Conservation (phyloP, 2,113 vertebrate species). For the Cnemophilus loriae region DNA sequence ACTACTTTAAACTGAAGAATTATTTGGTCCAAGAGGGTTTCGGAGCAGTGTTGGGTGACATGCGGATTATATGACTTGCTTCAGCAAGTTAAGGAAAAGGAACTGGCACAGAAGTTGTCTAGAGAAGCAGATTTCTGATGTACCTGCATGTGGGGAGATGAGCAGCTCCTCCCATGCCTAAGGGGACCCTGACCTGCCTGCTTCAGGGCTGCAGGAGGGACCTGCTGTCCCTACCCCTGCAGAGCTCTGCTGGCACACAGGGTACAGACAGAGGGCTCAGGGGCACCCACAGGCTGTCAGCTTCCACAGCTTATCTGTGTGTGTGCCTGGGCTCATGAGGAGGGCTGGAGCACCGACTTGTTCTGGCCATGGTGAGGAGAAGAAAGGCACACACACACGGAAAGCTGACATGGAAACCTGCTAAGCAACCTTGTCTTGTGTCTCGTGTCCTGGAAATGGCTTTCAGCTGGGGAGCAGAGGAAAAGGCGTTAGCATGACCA, state of each 20-base stretch:
- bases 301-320: not conserved
- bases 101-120: not conserved
- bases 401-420: not conserved
- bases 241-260: not conserved
- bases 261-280: not conserved
- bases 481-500: not conserved
- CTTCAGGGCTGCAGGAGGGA: not conserved
- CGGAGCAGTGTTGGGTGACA: fast-evolving
- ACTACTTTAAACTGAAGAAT: not conserved
- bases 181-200: not conserved
- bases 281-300: not conserved
- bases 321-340: not conserved
- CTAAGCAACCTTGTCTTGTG: not conserved
- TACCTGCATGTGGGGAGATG: not conserved
- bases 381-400: not conserved
- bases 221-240: not conserved
- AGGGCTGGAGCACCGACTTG: not conserved
- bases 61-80: not conserved
- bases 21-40: not conserved
- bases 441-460: not conserved
- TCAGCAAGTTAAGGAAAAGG: not conserved
- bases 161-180: not conserved
- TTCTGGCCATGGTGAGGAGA: not conserved
- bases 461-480: not conserved
- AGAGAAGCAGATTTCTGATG: not conserved